Conservation (phyloP, 2,797 vertebrate genomes). For the Sorex maritimensis region DNA sequence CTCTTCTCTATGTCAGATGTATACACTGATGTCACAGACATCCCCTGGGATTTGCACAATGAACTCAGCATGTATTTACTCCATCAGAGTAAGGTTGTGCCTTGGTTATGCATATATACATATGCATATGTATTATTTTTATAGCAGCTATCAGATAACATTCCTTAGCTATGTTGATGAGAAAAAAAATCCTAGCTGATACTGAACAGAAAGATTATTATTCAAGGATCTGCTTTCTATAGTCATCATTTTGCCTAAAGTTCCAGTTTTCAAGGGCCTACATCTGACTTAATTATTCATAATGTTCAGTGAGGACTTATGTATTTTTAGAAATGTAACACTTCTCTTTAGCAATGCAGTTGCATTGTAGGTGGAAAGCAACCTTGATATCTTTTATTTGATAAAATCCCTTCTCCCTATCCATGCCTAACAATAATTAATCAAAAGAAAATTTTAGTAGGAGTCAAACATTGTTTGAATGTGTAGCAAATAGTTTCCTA, state of each 20-base stretch:
- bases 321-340: slow-evolving; percentile 60
- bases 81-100: slow-evolving; percentile 25
- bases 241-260: not conserved
- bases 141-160: too few species aligned
- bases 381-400: slow-evolving; percentile 34
- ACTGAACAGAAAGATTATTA: not conserved
- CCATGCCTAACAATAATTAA: slow-evolving; percentile 74
- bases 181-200: not conserved
- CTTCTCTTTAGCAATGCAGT: slow-evolving; percentile 59
- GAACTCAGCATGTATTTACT: slow-evolving; percentile 70
- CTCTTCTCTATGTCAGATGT: slow-evolving; percentile 73
- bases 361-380: not conserved
- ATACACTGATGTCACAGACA: slow-evolving; percentile 20
- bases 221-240: not conserved
- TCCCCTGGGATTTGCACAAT: not conserved
- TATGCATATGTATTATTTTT: too few species aligned
- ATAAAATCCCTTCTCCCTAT: slow-evolving; percentile 72
- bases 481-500: slow-evolving; percentile 90
- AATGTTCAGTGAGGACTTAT: not conserved
- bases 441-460: slow-evolving; percentile 82
- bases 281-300: not conserved
- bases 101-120: slow-evolving; percentile 1
- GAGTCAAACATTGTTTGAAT: slow-evolving; percentile 89
- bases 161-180: too few species aligned
- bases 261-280: not conserved